Percentiles rank a stretch among this genome's conserved stretches.
Evolutionary conservation across 2,888 invertebrate species (phyloP).

Genomic region (Harpalus rufipes): DNA sequence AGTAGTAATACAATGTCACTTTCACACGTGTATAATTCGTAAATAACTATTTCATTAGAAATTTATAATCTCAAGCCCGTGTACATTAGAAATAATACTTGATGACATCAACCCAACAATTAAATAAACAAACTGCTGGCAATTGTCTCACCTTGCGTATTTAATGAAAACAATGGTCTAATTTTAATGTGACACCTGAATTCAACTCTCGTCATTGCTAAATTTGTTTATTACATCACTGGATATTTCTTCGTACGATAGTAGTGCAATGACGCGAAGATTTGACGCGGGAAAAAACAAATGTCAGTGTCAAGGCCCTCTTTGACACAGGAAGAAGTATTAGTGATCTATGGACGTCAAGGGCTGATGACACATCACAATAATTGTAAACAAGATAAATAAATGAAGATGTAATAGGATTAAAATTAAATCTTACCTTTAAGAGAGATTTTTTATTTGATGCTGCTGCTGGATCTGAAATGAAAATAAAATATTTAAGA

Average conservation of each 20-base stretch:
- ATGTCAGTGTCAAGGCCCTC: slow-evolving; percentile 5
- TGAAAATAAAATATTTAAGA: too few relatives aligned
- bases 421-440: too few relatives aligned
- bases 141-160: slow-evolving; percentile 3
- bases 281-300: not conserved
- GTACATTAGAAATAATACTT: not conserved
- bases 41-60: not conserved
- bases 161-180: slow-evolving; percentile 43
- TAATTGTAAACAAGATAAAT: not conserved
- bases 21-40: not conserved
- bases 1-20: too few relatives aligned
- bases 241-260: slow-evolving; percentile 12
- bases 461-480: too few relatives aligned
- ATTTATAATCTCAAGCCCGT: not conserved
- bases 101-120: not conserved
- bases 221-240: slow-evolving; percentile 9
- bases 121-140: not conserved
- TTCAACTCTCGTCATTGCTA: slow-evolving; percentile 19
- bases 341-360: not conserved
- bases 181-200: slow-evolving; percentile 28
- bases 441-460: too few relatives aligned
- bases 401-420: not conserved
- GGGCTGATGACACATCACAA: not conserved
- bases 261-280: slow-evolving; percentile 19
- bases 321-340: not conserved